Evolutionary conservation across 2,113 vertebrate genomes (phyloP), one percentile per base, ranked within the genome.

Genomic region (Xiphophorus maculatus): DNA sequence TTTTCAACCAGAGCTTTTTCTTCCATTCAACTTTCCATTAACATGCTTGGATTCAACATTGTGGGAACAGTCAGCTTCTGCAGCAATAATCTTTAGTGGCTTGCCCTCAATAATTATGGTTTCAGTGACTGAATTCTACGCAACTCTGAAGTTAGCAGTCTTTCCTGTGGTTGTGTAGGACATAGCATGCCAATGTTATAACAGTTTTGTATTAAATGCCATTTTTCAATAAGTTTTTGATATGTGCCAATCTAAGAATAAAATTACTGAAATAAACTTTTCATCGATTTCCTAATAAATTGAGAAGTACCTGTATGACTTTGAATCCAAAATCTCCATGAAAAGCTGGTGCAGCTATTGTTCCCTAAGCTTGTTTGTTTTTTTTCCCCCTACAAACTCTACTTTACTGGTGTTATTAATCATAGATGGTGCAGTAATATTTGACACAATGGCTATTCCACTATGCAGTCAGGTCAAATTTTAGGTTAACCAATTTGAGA

Each of bases 361-460:
- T 48, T 48, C 44, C 44, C 14, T 19, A 7, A 35, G 33, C 8
- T 35, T 32, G 30, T 32, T 32, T 32, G 17, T 48, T 48, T 17
- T 48, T 48, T 17, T 19, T 19, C 1, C 19, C 4, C 5, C 44
- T 17, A 48, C 44, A n/a, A 58, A n/a, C 8, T 25, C 7, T 11
- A 58, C 25, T 58, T n/a, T 3, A 9, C 51, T 58, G 51, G 22
- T 58, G 51, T 58, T n/a, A 58, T 58, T 10, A 11, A 58, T 58
- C 19, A n/a, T 58, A 58, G 17, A 58, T 58, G 51, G 7, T 58
- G 51, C 51, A 58, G 51, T n/a, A 25, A n/a, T 58, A 58, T 58
- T 58, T 58, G 32, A 69, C 71, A 62, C 17, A 19, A 9, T 64
- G 48, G 25, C 58, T 77, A 37, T 67, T 65, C 48, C 25, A 58